phyloP scores from a whole-genome alignment of 1,140 invertebrate genomes.

The Anoplophora glabripennis region DNA sequence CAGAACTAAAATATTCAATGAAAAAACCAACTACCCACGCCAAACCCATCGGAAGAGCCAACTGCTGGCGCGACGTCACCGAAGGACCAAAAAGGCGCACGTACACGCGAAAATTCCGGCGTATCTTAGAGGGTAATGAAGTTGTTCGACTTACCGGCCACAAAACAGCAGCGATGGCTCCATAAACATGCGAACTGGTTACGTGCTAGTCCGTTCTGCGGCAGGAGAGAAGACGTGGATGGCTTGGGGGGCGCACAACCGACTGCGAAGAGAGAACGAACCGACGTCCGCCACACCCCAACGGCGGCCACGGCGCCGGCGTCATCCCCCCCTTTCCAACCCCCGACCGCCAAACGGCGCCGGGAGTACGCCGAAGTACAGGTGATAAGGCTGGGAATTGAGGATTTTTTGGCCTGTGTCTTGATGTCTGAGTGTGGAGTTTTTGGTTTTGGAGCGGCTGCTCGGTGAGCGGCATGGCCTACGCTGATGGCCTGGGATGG shows the following conservation, averaged over 20 bases:
- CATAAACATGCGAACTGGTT: too few relatives aligned
- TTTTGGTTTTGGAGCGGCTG: background rate
- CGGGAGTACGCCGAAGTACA: slow-evolving; percentile 17
- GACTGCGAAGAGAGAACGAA: slow-evolving; percentile 38
- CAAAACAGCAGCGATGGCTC: too few relatives aligned
- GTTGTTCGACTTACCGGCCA: background rate
- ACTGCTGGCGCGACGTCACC: too few relatives aligned
- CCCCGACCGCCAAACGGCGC: slow-evolving; percentile 16
- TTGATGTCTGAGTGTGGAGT: background rate
- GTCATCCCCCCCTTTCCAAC: slow-evolving; percentile 26
- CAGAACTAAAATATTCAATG: too few relatives aligned
- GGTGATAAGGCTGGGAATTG: slow-evolving; percentile 21
- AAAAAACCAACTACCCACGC: too few relatives aligned
- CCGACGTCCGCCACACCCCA: slow-evolving; percentile 44
- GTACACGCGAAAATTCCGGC: too few relatives aligned
- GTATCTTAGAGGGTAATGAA: too few relatives aligned
- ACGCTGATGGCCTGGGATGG: background rate
- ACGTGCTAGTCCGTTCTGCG: too few relatives aligned
- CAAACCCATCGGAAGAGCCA: too few relatives aligned
- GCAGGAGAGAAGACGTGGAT: slow-evolving; percentile 18
- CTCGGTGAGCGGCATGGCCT: background rate
- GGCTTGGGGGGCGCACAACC: slow-evolving; percentile 32
- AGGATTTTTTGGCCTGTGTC: too few relatives aligned
- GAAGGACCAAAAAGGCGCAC: too few relatives aligned
- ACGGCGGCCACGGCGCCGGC: slow-evolving; percentile 35